Percentiles rank a stretch among this genome's conserved stretches.
Conservation (phyloP, 2,113 vertebrate species). For the Heterochromis multidens region DNA sequence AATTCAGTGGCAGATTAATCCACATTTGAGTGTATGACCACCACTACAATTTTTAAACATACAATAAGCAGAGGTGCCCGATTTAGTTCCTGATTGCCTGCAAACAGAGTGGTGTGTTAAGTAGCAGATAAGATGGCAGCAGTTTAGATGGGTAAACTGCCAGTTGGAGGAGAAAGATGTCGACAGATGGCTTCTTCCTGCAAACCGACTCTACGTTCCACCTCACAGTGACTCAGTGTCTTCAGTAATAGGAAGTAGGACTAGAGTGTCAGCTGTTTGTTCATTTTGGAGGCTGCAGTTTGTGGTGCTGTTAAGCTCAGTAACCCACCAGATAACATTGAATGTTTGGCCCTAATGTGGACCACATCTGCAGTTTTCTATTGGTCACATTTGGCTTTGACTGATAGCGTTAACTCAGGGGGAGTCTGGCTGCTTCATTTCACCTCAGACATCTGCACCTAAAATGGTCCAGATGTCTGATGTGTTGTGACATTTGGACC, state of each 20-base stretch:
- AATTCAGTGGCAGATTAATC: background rate
- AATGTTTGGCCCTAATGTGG: background rate
- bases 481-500: background rate
- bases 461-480: background rate
- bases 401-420: background rate
- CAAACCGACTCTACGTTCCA: background rate
- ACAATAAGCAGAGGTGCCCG: background rate
- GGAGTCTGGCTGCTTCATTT: background rate
- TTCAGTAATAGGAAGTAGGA: background rate
- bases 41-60: background rate
- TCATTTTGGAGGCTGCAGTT: background rate
- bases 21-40: background rate
- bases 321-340: background rate
- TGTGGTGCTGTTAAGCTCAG: background rate
- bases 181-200: slow-evolving; percentile 41
- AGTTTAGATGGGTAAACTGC: slow-evolving; percentile 2
- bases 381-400: background rate
- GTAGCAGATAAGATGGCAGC: background rate
- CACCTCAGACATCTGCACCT: background rate
- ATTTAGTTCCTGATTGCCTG: background rate
- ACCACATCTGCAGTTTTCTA: background rate
- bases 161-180: slow-evolving; percentile 26
- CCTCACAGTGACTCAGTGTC: background rate
- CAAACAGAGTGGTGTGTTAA: background rate
- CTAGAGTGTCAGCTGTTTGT: background rate